phyloP scores from a whole-genome alignment of 2,888 invertebrate genomes.

The Cremastinae sp. region DNA sequence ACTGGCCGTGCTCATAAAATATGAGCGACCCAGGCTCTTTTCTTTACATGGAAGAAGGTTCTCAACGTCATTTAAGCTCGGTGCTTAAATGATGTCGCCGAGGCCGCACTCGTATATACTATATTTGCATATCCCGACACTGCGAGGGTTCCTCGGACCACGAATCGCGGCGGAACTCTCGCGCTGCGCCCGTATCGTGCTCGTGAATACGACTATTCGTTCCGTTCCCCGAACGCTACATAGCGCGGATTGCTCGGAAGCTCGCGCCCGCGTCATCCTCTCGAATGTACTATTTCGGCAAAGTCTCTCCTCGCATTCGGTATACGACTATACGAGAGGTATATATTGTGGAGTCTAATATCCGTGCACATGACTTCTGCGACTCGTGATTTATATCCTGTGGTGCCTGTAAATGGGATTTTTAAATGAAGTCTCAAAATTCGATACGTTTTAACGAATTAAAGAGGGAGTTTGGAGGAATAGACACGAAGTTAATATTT shows the following conservation, averaged over 20 bases:
- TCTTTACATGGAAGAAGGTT: constrained; percentile 20
- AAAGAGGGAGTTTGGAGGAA: too few relatives aligned
- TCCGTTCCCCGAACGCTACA: constrained; percentile 41
- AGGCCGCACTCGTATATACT: constrained; percentile 45
- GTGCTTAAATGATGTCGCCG: constrained; percentile 44
- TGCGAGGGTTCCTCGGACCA: constrained; percentile 31
- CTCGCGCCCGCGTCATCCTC: constrained; percentile 42
- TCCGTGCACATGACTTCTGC: constrained; percentile 25
- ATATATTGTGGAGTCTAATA: constrained; percentile 21
- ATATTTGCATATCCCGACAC: constrained; percentile 59
- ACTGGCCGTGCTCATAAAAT: constrained; percentile 11
- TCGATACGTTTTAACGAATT: too few relatives aligned
- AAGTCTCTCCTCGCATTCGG: constrained; percentile 46
- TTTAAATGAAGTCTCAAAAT: background rate
- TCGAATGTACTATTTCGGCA: constrained; percentile 51
- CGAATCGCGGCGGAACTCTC: constrained; percentile 8
- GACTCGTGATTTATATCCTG: constrained; percentile 33
- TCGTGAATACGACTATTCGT: constrained; percentile 11
- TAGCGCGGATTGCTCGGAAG: constrained; percentile 56
- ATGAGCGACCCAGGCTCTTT: constrained; percentile 4
- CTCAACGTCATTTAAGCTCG: constrained; percentile 41
- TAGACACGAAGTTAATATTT: too few relatives aligned
- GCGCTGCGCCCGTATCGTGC: background rate
- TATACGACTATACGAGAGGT: constrained; percentile 40
- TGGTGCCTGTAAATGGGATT: constrained; percentile 26